These are phyloP conservation scores for Sisyra nigra DNA, from an alignment of 2,888 invertebrate genomes.

Conservation along the genomic window DNA sequence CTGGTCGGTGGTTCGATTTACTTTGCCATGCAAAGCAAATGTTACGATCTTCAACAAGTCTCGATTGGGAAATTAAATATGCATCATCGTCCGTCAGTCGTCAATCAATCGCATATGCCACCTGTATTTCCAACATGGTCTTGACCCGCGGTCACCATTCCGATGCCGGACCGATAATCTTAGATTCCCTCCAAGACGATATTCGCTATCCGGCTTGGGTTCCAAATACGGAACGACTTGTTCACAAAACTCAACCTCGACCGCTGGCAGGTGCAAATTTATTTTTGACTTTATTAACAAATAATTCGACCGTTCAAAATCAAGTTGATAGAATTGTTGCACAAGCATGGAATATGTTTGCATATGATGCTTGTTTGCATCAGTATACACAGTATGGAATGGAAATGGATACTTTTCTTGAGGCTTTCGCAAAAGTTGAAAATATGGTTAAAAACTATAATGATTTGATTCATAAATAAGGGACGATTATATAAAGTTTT, in stretches of 20 bases:
- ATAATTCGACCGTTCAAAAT: constrained; percentile 25
- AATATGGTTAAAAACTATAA: constrained; percentile 29
- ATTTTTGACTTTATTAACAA: constrained; percentile 27
- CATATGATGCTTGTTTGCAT: constrained; percentile 31
- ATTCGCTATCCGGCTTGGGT: constrained; percentile 26
- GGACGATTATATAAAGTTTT: too few relatives aligned
- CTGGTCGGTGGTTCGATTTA: constrained; percentile 24
- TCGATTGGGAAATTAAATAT: constrained; percentile 16
- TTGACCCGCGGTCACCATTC: constrained; percentile 24
- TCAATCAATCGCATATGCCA: constrained; percentile 11
- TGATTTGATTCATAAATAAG: constrained; percentile 14
- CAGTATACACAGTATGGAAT: constrained; percentile 31
- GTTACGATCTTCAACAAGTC: constrained; percentile 15
- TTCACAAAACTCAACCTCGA: constrained; percentile 24
- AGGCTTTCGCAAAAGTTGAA: constrained; percentile 31
- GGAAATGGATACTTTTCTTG: constrained; percentile 29
- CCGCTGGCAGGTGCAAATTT: constrained; percentile 26
- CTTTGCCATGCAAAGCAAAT: constrained; percentile 21
- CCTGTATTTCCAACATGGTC: constrained; percentile 24
- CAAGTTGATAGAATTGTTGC: constrained; percentile 25
- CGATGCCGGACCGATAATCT: constrained; percentile 13
- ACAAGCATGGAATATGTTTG: constrained; percentile 31
- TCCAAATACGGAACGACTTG: constrained; percentile 19
- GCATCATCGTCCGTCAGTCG: constrained; percentile 10
- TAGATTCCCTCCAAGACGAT: constrained; percentile 21